Evolutionary conservation across 2,797 vertebrate species (phyloP).

Genomic region (Sebastes matsubarae): DNA sequence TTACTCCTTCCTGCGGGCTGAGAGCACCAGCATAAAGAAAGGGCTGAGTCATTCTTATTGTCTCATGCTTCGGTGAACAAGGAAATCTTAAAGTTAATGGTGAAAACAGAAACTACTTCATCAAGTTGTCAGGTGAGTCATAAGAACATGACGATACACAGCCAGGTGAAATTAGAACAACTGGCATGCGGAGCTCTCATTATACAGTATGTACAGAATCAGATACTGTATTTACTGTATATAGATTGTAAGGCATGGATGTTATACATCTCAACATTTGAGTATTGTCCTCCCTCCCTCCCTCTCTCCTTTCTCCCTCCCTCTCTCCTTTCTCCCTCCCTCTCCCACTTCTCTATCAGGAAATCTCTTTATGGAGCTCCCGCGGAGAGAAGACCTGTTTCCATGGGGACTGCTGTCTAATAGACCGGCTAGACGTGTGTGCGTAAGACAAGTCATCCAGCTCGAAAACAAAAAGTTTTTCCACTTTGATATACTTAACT

Average conservation of each 20-base stretch:
- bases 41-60: constrained; percentile 43
- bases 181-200: not conserved
- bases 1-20: constrained; percentile 29
- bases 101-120: constrained; percentile 19
- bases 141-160: not conserved
- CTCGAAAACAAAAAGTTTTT: constrained; percentile 55
- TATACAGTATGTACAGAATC: not conserved
- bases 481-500: constrained; percentile 20
- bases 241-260: not conserved
- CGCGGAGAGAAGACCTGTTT: constrained; percentile 67
- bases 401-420: constrained; percentile 77
- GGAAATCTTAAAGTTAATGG: constrained; percentile 4
- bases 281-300: not conserved
- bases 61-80: not conserved
- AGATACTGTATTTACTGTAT: not conserved
- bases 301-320: not conserved
- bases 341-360: constrained; percentile 41
- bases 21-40: not conserved
- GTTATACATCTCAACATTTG: not conserved
- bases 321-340: not conserved
- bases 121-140: not conserved
- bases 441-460: constrained; percentile 47
- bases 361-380: constrained; percentile 75
- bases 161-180: not conserved
- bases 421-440: constrained; percentile 46